Evolutionary conservation across 2,113 vertebrate species (phyloP), one percentile per base, ranked within the genome.

Genomic region (Tauraco erythrolophus): DNA sequence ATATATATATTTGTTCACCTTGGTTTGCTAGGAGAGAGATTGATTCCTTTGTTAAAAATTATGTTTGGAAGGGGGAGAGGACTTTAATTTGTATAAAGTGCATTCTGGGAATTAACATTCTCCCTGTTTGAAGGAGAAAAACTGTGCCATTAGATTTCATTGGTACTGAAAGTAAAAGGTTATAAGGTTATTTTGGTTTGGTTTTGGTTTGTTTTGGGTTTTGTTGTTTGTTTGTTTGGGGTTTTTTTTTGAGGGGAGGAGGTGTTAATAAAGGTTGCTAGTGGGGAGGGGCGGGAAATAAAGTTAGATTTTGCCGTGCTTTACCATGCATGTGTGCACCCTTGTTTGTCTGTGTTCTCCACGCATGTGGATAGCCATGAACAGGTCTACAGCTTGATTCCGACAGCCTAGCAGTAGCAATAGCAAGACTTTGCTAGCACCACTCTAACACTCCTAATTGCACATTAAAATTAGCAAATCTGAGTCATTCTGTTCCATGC

Each of bases 81-180:
- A 69, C 68, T 92, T 97, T 45, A 89, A 94, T 97, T 91, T 93
- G 87, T 94, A 60, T 60, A 71, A 89, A 94, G 72, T 81, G 79
- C 80, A 92, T 96, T 94, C 76, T 14, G 11, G 65, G 84, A 95
- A 93, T 94, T 94, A 94, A 91, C 43, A 71, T 60, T 60, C 48
- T 58, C 72, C n/a, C 71, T n/a, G 19, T 22, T 74, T 74, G 72
- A 74, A 92, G 74, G 46, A 66, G 58, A 84, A 95, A 86, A 93
- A 64, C 37, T 9, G 24, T 28, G 8, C 39, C 65, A 84, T 64
- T 89, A 74, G 23, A 89, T 78, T 91, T 70, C 79, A 78, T 23
- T 56, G 60, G 51, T 71, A 66, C 16, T 75, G 43, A 81, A 82
- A 93, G 28, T 25, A 85, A 86, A 84, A 70, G 28, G 46, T 15